Conservation (phyloP, 2,888 invertebrate genomes). For the Caenorhabditis zanzibari region DNA sequence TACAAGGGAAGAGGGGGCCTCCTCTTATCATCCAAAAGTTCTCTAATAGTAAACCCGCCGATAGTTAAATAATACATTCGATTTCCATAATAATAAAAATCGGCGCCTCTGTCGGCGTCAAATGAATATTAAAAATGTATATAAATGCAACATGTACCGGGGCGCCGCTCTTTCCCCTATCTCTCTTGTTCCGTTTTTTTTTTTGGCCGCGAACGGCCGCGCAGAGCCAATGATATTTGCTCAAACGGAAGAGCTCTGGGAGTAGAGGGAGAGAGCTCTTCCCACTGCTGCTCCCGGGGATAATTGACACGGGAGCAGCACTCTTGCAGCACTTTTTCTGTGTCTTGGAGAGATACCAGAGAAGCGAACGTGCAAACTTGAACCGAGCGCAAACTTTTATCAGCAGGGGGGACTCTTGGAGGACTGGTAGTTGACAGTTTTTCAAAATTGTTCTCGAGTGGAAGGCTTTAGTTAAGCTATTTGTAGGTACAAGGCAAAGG, state of each 20-base stretch:
- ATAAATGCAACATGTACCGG: slow-evolving; percentile 32
- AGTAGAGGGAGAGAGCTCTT: not conserved
- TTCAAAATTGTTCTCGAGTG: not conserved
- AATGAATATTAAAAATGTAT: slow-evolving; percentile 48
- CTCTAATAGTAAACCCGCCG: not conserved
- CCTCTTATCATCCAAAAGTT: slow-evolving; percentile 11
- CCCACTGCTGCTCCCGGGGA: not conserved
- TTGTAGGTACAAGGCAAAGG: not conserved
- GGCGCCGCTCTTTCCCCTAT: slow-evolving; percentile 14
- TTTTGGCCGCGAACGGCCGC: slow-evolving; percentile 36
- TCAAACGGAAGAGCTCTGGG: slow-evolving; percentile 1
- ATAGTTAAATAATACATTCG: too few relatives aligned
- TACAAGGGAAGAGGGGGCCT: not conserved
- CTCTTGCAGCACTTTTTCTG: slow-evolving; percentile 30
- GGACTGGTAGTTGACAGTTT: slow-evolving; percentile 14
- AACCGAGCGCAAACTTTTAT: slow-evolving; percentile 59
- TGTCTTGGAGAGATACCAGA: not conserved
- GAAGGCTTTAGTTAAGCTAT: not conserved
- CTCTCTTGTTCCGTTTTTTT: slow-evolving; percentile 44
- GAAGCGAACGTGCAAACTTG: slow-evolving; percentile 64
- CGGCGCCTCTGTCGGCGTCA: not conserved
- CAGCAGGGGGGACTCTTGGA: slow-evolving; percentile 1
- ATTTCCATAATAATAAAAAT: slow-evolving; percentile 23
- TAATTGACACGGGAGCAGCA: slow-evolving; percentile 13
- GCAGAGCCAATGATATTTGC: slow-evolving; percentile 5